Evolutionary conservation across 2,113 vertebrate genomes (phyloP).

Genomic region (Brachirus orientalis): DNA sequence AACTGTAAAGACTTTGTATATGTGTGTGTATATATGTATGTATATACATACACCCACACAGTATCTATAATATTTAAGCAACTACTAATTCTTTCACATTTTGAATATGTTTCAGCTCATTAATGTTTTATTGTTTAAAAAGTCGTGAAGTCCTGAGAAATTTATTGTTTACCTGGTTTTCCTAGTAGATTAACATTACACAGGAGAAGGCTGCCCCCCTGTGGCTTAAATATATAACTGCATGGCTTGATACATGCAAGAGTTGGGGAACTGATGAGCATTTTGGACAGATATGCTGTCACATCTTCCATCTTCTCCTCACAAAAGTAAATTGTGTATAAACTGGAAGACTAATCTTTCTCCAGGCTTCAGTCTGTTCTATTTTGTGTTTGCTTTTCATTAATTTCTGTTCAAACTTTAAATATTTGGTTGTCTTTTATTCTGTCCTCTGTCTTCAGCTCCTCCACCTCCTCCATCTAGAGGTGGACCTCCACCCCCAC

Average conservation of each 20-base stretch:
- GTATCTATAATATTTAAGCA: too few relatives aligned
- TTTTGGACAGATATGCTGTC: slow-evolving; percentile 26
- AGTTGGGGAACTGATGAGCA: background rate
- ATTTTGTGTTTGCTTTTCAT: background rate
- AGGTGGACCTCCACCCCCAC: slow-evolving; percentile 86
- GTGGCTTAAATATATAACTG: slow-evolving; percentile 34
- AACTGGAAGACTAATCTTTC: background rate
- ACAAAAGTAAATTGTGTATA: background rate
- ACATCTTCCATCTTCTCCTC: background rate
- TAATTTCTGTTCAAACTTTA: background rate
- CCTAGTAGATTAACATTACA: background rate
- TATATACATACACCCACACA: too few relatives aligned
- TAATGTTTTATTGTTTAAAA: too few relatives aligned
- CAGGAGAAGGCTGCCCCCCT: slow-evolving; percentile 27
- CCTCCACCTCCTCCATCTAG: slow-evolving; percentile 86
- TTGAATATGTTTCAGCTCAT: too few relatives aligned
- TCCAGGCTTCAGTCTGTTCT: background rate
- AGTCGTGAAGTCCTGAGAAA: too few relatives aligned
- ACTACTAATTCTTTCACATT: too few relatives aligned
- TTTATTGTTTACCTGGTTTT: background rate
- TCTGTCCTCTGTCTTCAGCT: slow-evolving; percentile 40
- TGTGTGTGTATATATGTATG: background rate
- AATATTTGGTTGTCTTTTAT: background rate
- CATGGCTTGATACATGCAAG: slow-evolving; percentile 31
- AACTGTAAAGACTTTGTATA: slow-evolving; percentile 26